Base-by-base conservation (phyloP, 1,140 invertebrate genomes). In the Diorhabda sublineata region DNA sequence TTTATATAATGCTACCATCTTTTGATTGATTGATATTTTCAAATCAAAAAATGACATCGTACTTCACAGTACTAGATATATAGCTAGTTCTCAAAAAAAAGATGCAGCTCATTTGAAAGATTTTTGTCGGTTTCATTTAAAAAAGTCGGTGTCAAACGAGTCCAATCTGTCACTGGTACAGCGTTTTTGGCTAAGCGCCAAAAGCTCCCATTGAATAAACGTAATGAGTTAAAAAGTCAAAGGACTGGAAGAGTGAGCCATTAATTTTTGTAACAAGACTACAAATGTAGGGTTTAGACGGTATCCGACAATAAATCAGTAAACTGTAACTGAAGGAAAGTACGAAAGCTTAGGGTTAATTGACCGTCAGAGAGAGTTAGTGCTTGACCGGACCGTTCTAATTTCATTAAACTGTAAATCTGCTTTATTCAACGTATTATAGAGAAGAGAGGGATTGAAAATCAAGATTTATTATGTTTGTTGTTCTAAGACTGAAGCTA, bases 241-340 rank as follows among this genome's bases (percentile, higher is more conserved):
- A 52, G 47, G 47, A 52, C 47, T 52, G 47, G 47, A 52, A 52
- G 47, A 52, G 47, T 52, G 47, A 52, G 47, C 47, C 47, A 52
- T 52, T 52, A 52, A 52, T 52, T 52, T 52, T 52, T 52, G 47
- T 52, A 52, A 52, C 47, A 52, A 52, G 47, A 52, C 47, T 52
- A 52, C 47, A 52, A 52, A 52, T 52, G 47, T 52, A 52, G 47
- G 47, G 47, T 52, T 52, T 52, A 52, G 47, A 52, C 47, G 47
- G 47, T 52, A 52, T 52, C 47, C 47, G 47, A 52, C 47, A n/a
- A 52, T 52, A 52, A 52, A 52, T 52, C 47, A 52, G 47, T 52
- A 52, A 52, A 52, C 47, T 52, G 47, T 52, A 52, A n/a, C 47
- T n/a, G 47, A 52, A 52, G 47, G 47, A 52, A 52, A 52, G 47